phyloP scores from a whole-genome alignment of 2,888 invertebrate species.

The Choreutis nemorana region DNA sequence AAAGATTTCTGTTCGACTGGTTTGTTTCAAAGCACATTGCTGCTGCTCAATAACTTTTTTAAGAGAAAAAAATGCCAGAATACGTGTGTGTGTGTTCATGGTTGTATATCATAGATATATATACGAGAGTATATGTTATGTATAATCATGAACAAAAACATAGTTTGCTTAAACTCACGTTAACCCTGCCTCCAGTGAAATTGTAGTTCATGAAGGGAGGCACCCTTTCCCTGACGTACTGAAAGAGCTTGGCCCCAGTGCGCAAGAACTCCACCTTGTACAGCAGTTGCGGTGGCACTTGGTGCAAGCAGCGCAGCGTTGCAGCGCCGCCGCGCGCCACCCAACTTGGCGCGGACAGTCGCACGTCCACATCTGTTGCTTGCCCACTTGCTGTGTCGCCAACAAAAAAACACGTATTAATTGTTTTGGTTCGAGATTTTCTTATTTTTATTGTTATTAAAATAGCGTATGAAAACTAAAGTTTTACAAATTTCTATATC shows the following conservation, averaged over 20 bases:
- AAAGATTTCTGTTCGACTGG: constrained; percentile 14
- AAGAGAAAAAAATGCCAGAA: too few relatives aligned
- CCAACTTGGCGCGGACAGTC: constrained; percentile 74
- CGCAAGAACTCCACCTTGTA: constrained; percentile 75
- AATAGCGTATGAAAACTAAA: too few relatives aligned
- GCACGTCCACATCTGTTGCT: constrained; percentile 68
- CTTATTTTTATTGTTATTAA: too few relatives aligned
- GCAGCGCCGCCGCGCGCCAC: constrained; percentile 78
- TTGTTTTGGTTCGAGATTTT: too few relatives aligned
- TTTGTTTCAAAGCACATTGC: constrained; percentile 13
- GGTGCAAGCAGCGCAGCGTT: constrained; percentile 77
- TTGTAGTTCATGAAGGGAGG: constrained; percentile 75
- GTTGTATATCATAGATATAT: too few relatives aligned
- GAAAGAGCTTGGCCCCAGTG: constrained; percentile 72
- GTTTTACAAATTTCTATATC: too few relatives aligned
- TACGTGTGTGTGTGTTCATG: too few relatives aligned
- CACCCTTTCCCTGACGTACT: constrained; percentile 78
- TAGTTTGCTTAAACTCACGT: too few relatives aligned
- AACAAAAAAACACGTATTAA: too few relatives aligned
- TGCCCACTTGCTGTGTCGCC: constrained; percentile 41
- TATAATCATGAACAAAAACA: too few relatives aligned
- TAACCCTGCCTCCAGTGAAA: constrained; percentile 73
- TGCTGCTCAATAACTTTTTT: constrained; percentile 12
- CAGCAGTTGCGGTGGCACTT: constrained; percentile 75
- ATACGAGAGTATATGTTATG: too few relatives aligned